phyloP scores from a whole-genome alignment of 2,888 invertebrate species.

The Mylabris sibirica region DNA sequence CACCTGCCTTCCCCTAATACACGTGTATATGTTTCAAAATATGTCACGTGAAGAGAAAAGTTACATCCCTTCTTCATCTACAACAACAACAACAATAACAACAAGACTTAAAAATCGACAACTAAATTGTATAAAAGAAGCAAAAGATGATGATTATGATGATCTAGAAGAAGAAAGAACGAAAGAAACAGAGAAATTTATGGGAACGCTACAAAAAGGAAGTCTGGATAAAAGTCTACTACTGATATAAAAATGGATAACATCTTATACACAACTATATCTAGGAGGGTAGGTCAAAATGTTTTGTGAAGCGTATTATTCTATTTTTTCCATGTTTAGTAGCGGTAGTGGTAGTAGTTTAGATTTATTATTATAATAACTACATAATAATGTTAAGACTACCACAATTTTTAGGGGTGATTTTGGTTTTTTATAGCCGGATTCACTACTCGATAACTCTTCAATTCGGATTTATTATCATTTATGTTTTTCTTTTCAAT shows the following conservation, averaged over 20 bases:
- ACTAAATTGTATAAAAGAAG: not conserved
- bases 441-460: slow-evolving; percentile 22
- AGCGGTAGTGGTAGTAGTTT: slow-evolving; percentile 31
- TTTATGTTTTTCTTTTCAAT: not conserved
- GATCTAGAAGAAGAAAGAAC: not conserved
- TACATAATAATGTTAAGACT: slow-evolving; percentile 54
- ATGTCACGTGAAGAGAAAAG: slow-evolving; percentile 35
- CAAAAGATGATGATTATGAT: not conserved
- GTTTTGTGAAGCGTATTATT: slow-evolving; percentile 50
- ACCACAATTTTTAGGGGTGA: slow-evolving; percentile 48
- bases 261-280: slow-evolving; percentile 29
- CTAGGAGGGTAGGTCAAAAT: slow-evolving; percentile 48
- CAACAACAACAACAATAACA: not conserved
- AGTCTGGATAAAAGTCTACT: slow-evolving; percentile 46
- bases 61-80: slow-evolving; percentile 36
- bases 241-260: slow-evolving; percentile 49
- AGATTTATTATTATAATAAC: slow-evolving; percentile 57
- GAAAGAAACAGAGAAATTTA: slow-evolving; percentile 47
- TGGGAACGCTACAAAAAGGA: slow-evolving; percentile 42
- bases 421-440: slow-evolving; percentile 48
- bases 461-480: slow-evolving; percentile 6
- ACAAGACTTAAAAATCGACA: slow-evolving; percentile 42
- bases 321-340: slow-evolving; percentile 46
- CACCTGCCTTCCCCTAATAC: not conserved
- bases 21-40: slow-evolving; percentile 14